A percentile compares a stretch with the other conserved stretches of the same genome.
Conservation (phyloP, 2,113 vertebrate genomes). For the Phalacrocorax aristotelis region DNA sequence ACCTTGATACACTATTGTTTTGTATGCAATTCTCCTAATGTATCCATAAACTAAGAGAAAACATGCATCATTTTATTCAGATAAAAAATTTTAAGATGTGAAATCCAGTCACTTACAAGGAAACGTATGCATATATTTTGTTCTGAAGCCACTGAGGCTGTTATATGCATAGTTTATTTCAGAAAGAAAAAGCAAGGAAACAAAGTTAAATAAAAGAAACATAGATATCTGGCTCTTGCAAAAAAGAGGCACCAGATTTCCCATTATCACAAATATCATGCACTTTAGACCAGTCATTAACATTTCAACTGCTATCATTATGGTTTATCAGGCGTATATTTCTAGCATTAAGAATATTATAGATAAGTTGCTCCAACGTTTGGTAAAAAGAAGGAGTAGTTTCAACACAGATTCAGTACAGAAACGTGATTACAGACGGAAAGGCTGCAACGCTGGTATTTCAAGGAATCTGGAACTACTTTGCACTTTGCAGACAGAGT, state of each 20-base stretch:
- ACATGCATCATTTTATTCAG: background rate
- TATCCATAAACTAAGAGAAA: background rate
- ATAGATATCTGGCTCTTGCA: background rate
- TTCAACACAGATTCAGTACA: background rate
- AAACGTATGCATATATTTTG: background rate
- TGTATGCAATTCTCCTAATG: background rate
- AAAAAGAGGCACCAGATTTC: background rate
- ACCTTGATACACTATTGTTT: background rate
- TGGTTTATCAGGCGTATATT: background rate
- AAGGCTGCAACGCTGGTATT: background rate
- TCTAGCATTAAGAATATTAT: background rate
- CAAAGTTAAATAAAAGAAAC: background rate
- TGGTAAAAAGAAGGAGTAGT: background rate
- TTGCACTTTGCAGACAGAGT: background rate
- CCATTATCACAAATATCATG: background rate
- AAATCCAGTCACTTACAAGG: background rate
- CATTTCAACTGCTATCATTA: background rate
- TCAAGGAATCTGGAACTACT: background rate
- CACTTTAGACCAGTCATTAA: background rate
- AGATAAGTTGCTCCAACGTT: background rate
- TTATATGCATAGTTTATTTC: background rate
- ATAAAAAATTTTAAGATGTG: background rate
- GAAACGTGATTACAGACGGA: background rate
- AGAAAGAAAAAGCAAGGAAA: background rate
- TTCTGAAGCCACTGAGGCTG: background rate